Percentiles rank a stretch among this genome's conserved stretches.
phyloP scores from a whole-genome alignment of 2,113 vertebrate species.

The Coryphaenoides rupestris region DNA sequence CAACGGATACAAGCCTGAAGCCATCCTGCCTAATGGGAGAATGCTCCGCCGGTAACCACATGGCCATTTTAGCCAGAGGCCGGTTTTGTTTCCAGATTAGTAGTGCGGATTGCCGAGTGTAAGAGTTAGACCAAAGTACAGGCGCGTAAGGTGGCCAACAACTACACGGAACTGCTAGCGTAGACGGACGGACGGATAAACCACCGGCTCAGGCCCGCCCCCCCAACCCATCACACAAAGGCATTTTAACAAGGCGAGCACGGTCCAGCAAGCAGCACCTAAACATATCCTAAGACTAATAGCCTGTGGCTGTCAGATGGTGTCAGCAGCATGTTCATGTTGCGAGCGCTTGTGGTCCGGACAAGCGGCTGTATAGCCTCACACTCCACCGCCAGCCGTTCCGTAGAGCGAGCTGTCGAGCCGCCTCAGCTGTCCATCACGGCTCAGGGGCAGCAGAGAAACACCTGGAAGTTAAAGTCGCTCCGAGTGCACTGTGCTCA shows the following conservation, averaged over 20 bases:
- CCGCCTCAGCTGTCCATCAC: not conserved
- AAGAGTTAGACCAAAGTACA: too few species aligned
- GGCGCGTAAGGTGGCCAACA: too few species aligned
- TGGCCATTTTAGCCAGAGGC: slow-evolving; percentile 12
- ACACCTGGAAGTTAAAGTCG: not conserved
- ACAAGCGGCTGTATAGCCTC: slow-evolving; percentile 26
- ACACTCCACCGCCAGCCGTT: not conserved
- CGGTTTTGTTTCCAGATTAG: slow-evolving; percentile 17
- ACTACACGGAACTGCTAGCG: not conserved
- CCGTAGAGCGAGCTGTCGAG: not conserved
- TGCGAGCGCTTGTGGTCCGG: slow-evolving; percentile 10
- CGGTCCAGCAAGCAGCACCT: slow-evolving; percentile 43
- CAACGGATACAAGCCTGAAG: not conserved
- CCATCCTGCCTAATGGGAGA: not conserved
- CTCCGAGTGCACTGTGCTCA: not conserved
- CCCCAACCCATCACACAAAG: slow-evolving; percentile 28
- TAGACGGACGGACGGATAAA: slow-evolving; percentile 4
- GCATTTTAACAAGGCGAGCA: slow-evolving; percentile 49
- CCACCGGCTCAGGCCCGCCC: slow-evolving; percentile 21
- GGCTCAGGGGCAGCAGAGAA: not conserved
- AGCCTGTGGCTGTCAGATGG: slow-evolving; percentile 46
- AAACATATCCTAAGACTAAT: slow-evolving; percentile 45
- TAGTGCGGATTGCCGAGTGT: too few species aligned
- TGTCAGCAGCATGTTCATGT: slow-evolving; percentile 29
- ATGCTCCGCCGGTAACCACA: not conserved